Base-by-base conservation (phyloP, 1,140 invertebrate species). In the Dolichoris vasculosae region DNA sequence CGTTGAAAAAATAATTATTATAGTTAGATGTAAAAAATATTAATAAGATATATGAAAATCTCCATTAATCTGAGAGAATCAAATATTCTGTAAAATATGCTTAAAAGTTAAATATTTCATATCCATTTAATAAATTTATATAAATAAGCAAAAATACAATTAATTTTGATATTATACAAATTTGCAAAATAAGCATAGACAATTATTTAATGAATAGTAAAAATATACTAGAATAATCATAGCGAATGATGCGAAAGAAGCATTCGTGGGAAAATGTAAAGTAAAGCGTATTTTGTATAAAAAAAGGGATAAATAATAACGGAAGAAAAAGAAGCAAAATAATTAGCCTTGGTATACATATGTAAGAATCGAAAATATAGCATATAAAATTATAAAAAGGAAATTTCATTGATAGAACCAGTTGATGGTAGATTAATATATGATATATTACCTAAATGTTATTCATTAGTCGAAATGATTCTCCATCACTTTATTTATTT, bases 391-490 rank as follows among this genome's bases (percentile, higher is more conserved):
- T 2, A 17, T 55, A 20, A 2, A 26, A 26, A 59, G 23, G 9
- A 59, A 59, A 59, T 59, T 59, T 20, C 55, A 26, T 59, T 26
- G 55, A 59, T 59, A 43, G 55, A 63, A 3, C 32, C 55, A 43
- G 51, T 20, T 3, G 43, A 9, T 4, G 17, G 11, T 40, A 43
- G 78, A 80, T 80, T 6, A 43, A 69, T 81, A 26, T 59, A 32
- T n/a, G 35, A 0, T 32, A 51, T 32, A 79, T 79, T 79, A 63
- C 17, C n/a, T 46, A 55, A 55, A 79, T 35, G 78, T 26, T 13
- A 32, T 59, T 78, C 76, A n/a, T 3, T 48, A 55, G 51, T 32
- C 51, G 46, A 51, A 48, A 77, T 77, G 46, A 77, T 77, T n/a
- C 46, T 9, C 59, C 38, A 40, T 64, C 8, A 26, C 3, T 59